Percentiles rank a stretch among this genome's conserved stretches.
Evolutionary conservation across 1,140 invertebrate genomes (phyloP).

Genomic region (Spodoptera frugiperda): DNA sequence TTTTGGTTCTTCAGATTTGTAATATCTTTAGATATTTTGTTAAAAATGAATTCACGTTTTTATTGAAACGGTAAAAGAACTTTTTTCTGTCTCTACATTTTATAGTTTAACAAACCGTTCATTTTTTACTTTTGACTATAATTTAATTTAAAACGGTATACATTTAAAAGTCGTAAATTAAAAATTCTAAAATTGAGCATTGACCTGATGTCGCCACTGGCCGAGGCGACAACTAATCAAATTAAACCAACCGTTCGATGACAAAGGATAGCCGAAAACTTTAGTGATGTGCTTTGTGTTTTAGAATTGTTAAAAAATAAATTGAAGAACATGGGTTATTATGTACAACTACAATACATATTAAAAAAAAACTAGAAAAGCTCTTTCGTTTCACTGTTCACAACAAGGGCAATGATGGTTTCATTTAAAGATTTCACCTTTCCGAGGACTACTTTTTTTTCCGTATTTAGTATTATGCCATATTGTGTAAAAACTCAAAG

Average conservation of each 20-base stretch:
- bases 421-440: too few relatives aligned
- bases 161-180: constrained; percentile 79
- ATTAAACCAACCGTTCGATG: constrained; percentile 69
- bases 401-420: too few relatives aligned
- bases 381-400: too few relatives aligned
- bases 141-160: constrained; percentile 71
- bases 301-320: background rate
- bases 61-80: too few relatives aligned
- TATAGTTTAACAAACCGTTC: background rate
- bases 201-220: constrained; percentile 68
- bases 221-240: constrained; percentile 71
- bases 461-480: too few relatives aligned
- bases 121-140: constrained; percentile 33
- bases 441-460: too few relatives aligned
- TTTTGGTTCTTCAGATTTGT: background rate
- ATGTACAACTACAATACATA: too few relatives aligned
- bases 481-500: too few relatives aligned
- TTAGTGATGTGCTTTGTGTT: constrained; percentile 48
- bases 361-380: too few relatives aligned
- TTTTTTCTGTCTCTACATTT: background rate
- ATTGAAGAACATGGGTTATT: background rate
- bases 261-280: constrained; percentile 57
- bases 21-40: too few relatives aligned
- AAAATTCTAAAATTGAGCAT: constrained; percentile 73
- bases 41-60: background rate